A percentile compares a stretch with the other conserved stretches of the same genome.
Conservation (phyloP, 1,140 invertebrate genomes). For the Apolygus lucorum region DNA sequence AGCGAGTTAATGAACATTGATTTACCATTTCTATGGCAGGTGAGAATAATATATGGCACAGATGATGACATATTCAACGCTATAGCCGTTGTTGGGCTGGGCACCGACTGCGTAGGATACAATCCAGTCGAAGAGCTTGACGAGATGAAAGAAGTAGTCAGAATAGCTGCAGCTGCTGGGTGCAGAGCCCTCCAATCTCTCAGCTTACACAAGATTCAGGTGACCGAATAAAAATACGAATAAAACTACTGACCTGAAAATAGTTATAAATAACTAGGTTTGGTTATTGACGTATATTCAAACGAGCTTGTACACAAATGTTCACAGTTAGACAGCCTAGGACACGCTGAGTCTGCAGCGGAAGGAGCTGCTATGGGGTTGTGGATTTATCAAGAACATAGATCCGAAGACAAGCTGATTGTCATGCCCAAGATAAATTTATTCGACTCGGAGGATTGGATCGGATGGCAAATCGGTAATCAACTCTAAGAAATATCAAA, state of each 20-base stretch:
- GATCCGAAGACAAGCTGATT: slow-evolving; percentile 38
- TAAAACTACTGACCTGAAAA: too few species aligned
- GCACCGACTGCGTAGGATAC: slow-evolving; percentile 39
- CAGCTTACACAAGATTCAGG: slow-evolving; percentile 38
- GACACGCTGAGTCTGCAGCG: slow-evolving; percentile 45
- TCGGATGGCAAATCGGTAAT: slow-evolving; percentile 45
- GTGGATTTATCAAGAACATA: slow-evolving; percentile 47
- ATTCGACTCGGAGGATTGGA: slow-evolving; percentile 38
- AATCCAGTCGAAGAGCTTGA: slow-evolving; percentile 43
- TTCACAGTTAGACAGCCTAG: slow-evolving; percentile 43
- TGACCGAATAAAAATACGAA: not conserved
- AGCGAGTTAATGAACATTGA: too few species aligned
- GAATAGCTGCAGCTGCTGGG: slow-evolving; percentile 43
- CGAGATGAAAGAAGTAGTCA: slow-evolving; percentile 42
- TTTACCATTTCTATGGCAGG: slow-evolving; percentile 29
- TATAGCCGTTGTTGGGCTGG: slow-evolving; percentile 44
- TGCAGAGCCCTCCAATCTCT: slow-evolving; percentile 38
- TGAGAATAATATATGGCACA: slow-evolving; percentile 41
- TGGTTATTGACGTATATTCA: too few species aligned
- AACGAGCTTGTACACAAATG: too few species aligned
- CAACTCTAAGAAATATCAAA: too few species aligned
- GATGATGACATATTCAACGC: slow-evolving; percentile 40
- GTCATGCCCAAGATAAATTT: slow-evolving; percentile 30
- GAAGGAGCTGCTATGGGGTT: slow-evolving; percentile 43
- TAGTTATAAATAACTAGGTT: too few species aligned